Evolutionary conservation across 2,113 vertebrate species (phyloP).

Genomic region (Chloropsis cyanopogon): DNA sequence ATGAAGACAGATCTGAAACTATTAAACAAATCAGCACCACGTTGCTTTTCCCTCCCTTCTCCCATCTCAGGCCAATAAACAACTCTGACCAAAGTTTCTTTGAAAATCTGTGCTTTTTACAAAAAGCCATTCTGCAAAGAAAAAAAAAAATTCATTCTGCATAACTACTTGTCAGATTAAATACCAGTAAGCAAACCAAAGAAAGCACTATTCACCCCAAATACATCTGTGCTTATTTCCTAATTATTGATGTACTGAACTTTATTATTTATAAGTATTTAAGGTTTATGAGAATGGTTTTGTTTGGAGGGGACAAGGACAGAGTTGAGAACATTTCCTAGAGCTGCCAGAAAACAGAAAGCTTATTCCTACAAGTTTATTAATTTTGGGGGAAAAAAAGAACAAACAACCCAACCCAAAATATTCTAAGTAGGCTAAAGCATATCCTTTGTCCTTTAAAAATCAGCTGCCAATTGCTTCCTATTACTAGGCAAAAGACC

Average conservation of each 20-base stretch:
- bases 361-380: neutral
- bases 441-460: neutral
- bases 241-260: neutral
- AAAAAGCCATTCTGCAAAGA: neutral
- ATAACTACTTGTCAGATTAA: neutral
- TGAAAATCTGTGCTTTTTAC: neutral
- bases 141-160: neutral
- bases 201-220: neutral
- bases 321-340: neutral
- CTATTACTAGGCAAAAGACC: neutral
- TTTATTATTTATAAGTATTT: neutral
- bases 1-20: neutral
- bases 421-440: neutral
- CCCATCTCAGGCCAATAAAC: neutral
- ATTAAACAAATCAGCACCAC: neutral
- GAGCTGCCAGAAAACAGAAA: neutral
- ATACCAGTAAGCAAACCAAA: neutral
- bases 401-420: neutral
- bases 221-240: neutral
- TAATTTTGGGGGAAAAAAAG: fast-evolving
- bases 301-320: neutral
- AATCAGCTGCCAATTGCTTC: neutral
- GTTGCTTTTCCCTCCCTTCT: neutral
- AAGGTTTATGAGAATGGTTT: neutral
- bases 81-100: neutral